Conservation (phyloP, 2,113 vertebrate genomes). For the Erythrolamprus reginae region DNA sequence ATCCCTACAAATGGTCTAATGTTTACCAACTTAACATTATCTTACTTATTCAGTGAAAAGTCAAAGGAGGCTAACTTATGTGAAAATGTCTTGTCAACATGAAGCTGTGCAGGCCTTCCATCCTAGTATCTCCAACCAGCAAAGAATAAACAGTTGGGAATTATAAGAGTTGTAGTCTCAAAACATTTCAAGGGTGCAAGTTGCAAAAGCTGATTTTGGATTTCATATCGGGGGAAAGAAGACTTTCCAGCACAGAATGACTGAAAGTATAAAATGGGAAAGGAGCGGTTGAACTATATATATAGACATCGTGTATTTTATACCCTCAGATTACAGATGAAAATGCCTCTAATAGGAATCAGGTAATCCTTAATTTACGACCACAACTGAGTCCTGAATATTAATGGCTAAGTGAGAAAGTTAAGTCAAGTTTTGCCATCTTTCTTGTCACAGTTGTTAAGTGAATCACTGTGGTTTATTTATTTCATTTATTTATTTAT, state of each 20-base stretch:
- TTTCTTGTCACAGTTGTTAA: background rate
- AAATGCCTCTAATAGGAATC: background rate
- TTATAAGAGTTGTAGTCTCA: background rate
- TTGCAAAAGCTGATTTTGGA: background rate
- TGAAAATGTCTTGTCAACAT: background rate
- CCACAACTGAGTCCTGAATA: background rate
- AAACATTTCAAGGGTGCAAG: background rate
- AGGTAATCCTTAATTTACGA: background rate
- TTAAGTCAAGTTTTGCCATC: background rate
- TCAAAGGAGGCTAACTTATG: background rate
- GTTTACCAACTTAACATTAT: background rate
- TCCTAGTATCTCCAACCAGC: background rate
- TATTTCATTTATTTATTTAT: too few relatives aligned
- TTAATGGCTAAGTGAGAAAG: background rate
- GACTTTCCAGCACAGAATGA: background rate
- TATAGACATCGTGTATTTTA: background rate
- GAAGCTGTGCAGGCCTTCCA: background rate
- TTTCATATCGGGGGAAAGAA: background rate
- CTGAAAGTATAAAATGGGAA: background rate
- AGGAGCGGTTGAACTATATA: background rate
- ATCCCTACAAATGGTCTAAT: background rate
- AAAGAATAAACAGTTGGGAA: background rate
- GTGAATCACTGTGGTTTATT: background rate
- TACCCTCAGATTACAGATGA: background rate
- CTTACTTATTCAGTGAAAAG: background rate